Base-by-base conservation (phyloP, 2,797 vertebrate genomes). In the Ctenopoma multispine region DNA sequence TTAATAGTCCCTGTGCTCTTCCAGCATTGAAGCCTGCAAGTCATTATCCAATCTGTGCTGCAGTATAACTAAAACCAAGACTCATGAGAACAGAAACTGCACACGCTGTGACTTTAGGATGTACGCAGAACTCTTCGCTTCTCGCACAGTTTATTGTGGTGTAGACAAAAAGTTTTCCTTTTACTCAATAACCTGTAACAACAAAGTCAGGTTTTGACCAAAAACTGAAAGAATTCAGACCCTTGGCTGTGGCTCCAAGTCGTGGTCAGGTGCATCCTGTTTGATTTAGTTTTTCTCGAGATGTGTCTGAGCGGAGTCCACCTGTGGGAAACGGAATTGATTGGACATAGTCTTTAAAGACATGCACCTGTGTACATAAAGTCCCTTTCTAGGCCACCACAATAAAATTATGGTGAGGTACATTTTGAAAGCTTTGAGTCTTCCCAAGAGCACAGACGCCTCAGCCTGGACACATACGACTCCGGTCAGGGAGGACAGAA, bases 11-110 rank as follows among this genome's bases (percentile, higher is more conserved):
- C 75, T 0, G 24, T 57, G 44, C 58, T 82, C 69, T 68, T 58
- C 63, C 58, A 73, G 48, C 50, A 54, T 62, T 43, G 59, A 82
- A 21, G 77, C 83, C 87, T 88, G 87, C 40, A 69, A 84, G 61
- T 85, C 56, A 85, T 90, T 89, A 90, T 80, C 62, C 67, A 65
- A 31, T 79, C 65, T 79, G 23, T 40, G 58, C 75, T 24, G 61
- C 75, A 72, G 59, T 59, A 13, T 51, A 67, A 63, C 67, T 20
- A 75, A 77, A 57, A 81, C 55, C 58, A 31, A 75, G 62, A 20
- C 80, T 79, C 48, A 20, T 5, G 55, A 66, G 79, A 23, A 9
- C 56, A 74, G 75, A 67, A 23, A 38, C 13, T 1, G 29, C 61
- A 31, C 7, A n/a, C 7, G 10, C 41, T 11, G 36, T 38, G 14